Base-by-base conservation (phyloP, 2,113 vertebrate species). In the Girardinichthys multiradiatus region DNA sequence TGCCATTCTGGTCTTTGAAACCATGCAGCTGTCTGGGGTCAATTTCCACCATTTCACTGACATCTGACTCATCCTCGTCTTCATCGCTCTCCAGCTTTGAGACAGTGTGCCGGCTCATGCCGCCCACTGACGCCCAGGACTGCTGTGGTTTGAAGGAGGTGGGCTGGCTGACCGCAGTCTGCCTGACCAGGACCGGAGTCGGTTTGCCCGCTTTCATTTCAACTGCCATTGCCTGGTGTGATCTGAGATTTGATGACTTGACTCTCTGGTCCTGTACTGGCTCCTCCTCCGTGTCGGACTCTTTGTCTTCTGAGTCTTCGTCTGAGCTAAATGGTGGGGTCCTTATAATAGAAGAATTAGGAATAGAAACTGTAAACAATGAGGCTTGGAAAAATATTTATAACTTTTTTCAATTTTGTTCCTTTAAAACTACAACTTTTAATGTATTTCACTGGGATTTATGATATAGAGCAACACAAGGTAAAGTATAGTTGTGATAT, bases 321-420 rank as follows among this genome's bases (percentile, higher is more conserved):
- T 96, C 96, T 13, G 96, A 97, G 77, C 95, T 98, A 83, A 97
- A 97, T 6, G 95, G 95, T 62, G 95, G 88, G 0, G 95, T 96
- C 90, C 97, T 98, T 2, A 19, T 17, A 29, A 26, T 28, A 21
- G 21, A 24, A 30, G 21, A 21, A 11, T 54, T 54, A 2, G 4
- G 24, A 37, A 0, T 12, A 37, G 6, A 45, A 45, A 45, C 12
- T 12, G 37, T 39, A 39, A 39, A 12, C 35, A 35, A 7, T 35
- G 35, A 35, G 19, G 4, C 7, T 30, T 31, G 1, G 2, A 11
- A 26, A 26, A n/a, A 3, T 10, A 57, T 57, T 11, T 10, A 62
- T 19, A 19, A 5, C 28, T 19, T 24, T 31, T 62, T 62, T 6
- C 60, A 11, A 30, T 26, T 28, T n/a, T 7, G n/a, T n/a, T n/a